A percentile compares a stretch with the other conserved stretches of the same genome.
These are phyloP conservation scores for Chionomys nivalis DNA, from an alignment of 2,113 vertebrate species.

Conservation along the genomic window DNA sequence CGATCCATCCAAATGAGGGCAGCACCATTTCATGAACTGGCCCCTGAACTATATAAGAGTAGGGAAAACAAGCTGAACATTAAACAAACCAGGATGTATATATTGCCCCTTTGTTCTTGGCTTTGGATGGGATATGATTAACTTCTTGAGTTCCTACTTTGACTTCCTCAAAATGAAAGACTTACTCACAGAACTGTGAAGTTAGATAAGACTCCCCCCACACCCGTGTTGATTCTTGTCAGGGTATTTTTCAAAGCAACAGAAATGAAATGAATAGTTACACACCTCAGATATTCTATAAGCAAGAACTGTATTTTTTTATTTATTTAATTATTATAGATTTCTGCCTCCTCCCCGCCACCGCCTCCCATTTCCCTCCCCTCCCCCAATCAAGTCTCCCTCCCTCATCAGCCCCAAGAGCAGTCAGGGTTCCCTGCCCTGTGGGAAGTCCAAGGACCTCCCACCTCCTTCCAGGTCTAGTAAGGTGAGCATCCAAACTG, in stretches of 20 bases:
- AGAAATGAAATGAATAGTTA: background rate
- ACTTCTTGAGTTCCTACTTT: background rate
- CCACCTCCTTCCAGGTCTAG: too few relatives aligned
- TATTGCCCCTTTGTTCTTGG: background rate
- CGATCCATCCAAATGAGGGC: background rate
- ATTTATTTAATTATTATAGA: too few relatives aligned
- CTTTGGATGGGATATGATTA: background rate
- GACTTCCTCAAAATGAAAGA: background rate
- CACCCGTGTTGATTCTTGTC: too few relatives aligned
- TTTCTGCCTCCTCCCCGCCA: too few relatives aligned
- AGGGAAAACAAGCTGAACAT: background rate
- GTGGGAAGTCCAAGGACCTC: too few relatives aligned
- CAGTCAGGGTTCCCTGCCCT: too few relatives aligned
- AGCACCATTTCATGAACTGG: too few relatives aligned
- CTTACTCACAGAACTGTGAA: background rate
- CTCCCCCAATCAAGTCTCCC: too few relatives aligned
- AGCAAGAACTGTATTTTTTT: background rate
- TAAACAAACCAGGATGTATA: background rate
- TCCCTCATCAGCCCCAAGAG: too few relatives aligned
- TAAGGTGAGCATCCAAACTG: too few relatives aligned
- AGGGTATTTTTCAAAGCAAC: background rate
- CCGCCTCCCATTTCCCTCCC: too few relatives aligned
- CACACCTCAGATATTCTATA: background rate
- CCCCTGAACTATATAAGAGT: background rate
- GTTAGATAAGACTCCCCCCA: background rate